Conservation (phyloP, 1,140 invertebrate genomes). For the Spodoptera frugiperda region DNA sequence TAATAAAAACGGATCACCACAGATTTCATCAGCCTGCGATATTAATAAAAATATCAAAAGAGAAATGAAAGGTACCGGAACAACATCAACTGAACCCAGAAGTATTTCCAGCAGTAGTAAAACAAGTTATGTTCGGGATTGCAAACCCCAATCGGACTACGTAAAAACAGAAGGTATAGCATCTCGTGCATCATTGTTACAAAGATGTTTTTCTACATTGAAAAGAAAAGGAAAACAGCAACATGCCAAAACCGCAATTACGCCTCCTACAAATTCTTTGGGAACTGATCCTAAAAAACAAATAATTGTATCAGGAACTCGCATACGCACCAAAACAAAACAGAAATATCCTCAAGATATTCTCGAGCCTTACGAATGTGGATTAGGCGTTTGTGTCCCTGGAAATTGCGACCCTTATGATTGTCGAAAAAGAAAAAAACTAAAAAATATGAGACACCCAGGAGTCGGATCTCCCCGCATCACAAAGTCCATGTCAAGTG, state of each 20-base stretch:
- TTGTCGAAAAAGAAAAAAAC: too few species aligned
- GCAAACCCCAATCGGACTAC: slow-evolving; percentile 5
- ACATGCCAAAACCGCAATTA: background rate
- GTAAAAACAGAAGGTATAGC: slow-evolving; percentile 4
- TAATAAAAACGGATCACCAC: slow-evolving; percentile 46
- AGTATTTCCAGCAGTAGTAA: slow-evolving; percentile 12
- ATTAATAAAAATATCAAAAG: background rate
- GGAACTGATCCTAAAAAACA: background rate
- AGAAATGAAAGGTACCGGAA: background rate
- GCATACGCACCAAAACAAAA: background rate
- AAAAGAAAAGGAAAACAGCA: slow-evolving; percentile 39
- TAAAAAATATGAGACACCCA: too few species aligned
- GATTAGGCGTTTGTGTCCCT: slow-evolving; percentile 57
- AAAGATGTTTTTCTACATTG: slow-evolving; percentile 60
- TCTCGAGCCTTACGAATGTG: slow-evolving; percentile 57
- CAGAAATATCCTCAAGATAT: background rate
- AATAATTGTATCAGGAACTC: background rate
- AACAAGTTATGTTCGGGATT: background rate
- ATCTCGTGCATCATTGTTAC: slow-evolving; percentile 29
- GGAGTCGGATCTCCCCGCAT: too few species aligned
- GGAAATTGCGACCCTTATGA: slow-evolving; percentile 57
- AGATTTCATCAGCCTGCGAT: background rate
- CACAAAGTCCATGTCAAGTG: too few species aligned
- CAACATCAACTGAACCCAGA: background rate
- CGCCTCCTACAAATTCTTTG: background rate